These are phyloP conservation scores for Podiceps cristatus DNA, from an alignment of 2,113 vertebrate species.

Conservation along the genomic window DNA sequence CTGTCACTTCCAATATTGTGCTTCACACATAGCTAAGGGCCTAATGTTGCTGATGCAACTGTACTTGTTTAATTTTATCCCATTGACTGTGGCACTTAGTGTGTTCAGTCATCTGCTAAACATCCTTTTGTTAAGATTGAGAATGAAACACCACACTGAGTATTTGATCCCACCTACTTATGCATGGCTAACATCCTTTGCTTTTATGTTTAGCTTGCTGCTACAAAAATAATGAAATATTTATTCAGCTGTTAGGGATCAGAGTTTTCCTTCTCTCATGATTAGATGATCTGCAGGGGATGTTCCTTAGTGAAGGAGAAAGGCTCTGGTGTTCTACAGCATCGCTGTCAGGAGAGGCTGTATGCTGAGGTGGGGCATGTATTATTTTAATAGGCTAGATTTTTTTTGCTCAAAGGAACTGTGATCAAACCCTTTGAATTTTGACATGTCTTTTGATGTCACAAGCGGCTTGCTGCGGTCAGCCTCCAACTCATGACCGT, in stretches of 20 bases:
- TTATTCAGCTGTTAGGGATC: slow-evolving; percentile 44
- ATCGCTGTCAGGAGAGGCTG: background rate
- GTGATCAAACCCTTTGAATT: background rate
- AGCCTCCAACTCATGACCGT: background rate
- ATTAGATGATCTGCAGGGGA: background rate
- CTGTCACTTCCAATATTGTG: background rate
- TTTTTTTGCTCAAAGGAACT: background rate
- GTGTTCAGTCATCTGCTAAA: slow-evolving; percentile 52
- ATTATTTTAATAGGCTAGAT: background rate
- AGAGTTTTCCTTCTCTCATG: background rate
- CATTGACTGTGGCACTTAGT: background rate
- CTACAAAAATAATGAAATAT: slow-evolving; percentile 28
- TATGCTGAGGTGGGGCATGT: background rate
- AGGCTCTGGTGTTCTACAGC: background rate
- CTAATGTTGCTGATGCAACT: background rate
- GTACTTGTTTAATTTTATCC: slow-evolving; percentile 20
- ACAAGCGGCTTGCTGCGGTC: background rate
- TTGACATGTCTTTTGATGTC: background rate
- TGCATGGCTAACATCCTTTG: background rate
- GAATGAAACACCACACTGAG: background rate
- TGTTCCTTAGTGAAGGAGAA: background rate
- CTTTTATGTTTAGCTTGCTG: slow-evolving; percentile 22
- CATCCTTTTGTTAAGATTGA: slow-evolving; percentile 28
- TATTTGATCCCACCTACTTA: slow-evolving; percentile 45
- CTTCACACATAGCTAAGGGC: background rate